These are phyloP conservation scores for Astyanax mexicanus DNA, from an alignment of 2,797 vertebrate species.

Conservation along the genomic window DNA sequence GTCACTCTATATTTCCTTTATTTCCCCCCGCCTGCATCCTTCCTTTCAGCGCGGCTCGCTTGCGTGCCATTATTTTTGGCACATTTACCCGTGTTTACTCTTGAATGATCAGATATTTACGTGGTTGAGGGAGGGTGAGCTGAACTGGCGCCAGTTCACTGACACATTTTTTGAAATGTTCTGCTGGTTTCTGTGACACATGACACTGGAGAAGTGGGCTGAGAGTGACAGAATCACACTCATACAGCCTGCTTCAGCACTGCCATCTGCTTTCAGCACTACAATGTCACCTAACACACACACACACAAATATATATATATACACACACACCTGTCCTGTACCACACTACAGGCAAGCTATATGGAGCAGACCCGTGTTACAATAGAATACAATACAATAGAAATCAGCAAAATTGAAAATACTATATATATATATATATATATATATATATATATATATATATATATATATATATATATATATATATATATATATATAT, in stretches of 20 bases:
- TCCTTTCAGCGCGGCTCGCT: conserved; percentile 40
- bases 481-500: too few relatives aligned
- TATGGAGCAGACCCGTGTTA: too few relatives aligned
- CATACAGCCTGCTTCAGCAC: conserved; percentile 44
- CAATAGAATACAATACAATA: too few relatives aligned
- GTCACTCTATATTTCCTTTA: conserved; percentile 47
- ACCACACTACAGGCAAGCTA: background rate
- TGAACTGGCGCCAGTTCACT: conserved; percentile 56
- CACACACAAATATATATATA: conserved; percentile 14
- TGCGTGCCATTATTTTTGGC: conserved; percentile 59
- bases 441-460: too few relatives aligned
- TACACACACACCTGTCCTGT: conserved; percentile 3
- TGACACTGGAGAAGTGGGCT: conserved; percentile 51
- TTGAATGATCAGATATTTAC: conserved; percentile 58
- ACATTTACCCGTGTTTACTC: conserved; percentile 55
- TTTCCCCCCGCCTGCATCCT: conserved; percentile 11
- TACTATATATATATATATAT: too few relatives aligned
- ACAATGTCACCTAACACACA: conserved; percentile 37
- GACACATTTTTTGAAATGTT: conserved; percentile 57
- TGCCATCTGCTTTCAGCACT: conserved; percentile 55
- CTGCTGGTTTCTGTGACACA: conserved; percentile 51
- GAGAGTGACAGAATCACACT: conserved; percentile 47
- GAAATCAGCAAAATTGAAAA: too few relatives aligned
- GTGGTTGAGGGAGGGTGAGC: conserved; percentile 44
- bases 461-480: too few relatives aligned